phyloP scores from a whole-genome alignment of 2,797 vertebrate genomes.

The Pseudomugil gertrudae region DNA sequence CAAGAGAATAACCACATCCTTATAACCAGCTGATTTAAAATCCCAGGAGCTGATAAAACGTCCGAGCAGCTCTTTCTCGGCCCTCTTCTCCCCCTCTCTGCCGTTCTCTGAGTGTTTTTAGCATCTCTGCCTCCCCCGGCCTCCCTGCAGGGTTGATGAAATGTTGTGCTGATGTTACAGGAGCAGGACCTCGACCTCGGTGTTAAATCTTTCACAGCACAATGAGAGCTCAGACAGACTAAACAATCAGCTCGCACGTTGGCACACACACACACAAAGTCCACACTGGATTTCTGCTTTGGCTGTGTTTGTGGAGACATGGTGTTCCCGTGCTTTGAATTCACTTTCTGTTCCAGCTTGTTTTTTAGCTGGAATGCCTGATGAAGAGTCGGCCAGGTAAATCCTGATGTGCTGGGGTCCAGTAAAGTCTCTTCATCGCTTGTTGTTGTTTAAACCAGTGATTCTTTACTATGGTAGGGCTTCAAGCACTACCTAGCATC shows the following conservation, averaged over 20 bases:
- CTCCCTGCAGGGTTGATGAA: conserved; percentile 55
- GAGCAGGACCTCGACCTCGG: conserved; percentile 52
- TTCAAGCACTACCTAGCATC: too few species aligned
- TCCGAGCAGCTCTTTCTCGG: not conserved
- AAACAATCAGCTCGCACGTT: conserved; percentile 55
- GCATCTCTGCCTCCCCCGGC: not conserved
- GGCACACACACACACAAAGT: not conserved
- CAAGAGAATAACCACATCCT: too few species aligned
- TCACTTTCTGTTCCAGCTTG: too few species aligned
- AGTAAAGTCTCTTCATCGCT: not conserved
- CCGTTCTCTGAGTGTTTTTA: not conserved
- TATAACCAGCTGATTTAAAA: not conserved
- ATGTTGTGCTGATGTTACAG: conserved; percentile 57
- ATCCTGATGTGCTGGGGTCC: not conserved
- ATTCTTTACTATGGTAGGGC: too few species aligned
- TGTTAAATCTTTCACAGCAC: conserved; percentile 71
- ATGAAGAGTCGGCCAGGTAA: conserved; percentile 3
- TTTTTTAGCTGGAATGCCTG: conserved; percentile 33
- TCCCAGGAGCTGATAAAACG: not conserved
- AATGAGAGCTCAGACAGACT: conserved; percentile 64
- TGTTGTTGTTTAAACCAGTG: too few species aligned
- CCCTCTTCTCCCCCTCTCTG: not conserved
- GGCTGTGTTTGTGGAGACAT: conserved; percentile 13
- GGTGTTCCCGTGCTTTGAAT: conserved; percentile 14
- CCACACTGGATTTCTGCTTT: conserved; percentile 8